Conservation (phyloP, 2,888 invertebrate genomes). For the Bombylius major region DNA sequence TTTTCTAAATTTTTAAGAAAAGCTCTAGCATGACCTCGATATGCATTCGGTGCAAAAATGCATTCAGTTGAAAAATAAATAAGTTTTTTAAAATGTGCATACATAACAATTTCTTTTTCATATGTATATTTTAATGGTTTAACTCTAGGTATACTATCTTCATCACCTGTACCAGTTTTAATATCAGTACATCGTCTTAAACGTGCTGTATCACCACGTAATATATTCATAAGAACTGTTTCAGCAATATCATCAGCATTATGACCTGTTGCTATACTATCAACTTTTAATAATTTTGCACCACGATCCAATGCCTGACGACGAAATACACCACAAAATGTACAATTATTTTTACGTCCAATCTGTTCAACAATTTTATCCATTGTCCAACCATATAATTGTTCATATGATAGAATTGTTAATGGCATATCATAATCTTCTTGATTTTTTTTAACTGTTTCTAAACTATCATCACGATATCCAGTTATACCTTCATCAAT, state of each 20-base stretch:
- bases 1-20: constrained; percentile 92
- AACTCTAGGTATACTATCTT: constrained; percentile 77
- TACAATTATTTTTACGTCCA: constrained; percentile 87
- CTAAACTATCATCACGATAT: constrained; percentile 89
- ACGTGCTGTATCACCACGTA: constrained; percentile 92
- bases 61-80: constrained; percentile 99
- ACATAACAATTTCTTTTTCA: constrained; percentile 99
- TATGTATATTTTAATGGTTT: constrained; percentile 96
- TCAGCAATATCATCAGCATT: constrained; percentile 98
- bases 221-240: constrained; percentile 94
- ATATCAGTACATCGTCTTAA: constrained; percentile 85
- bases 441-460: constrained; percentile 90
- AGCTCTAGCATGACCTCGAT: constrained; percentile 81
- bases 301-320: constrained; percentile 94
- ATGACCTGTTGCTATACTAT: constrained; percentile 92
- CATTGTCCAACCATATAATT: constrained; percentile 99
- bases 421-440: constrained; percentile 88
- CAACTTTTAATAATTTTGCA: constrained; percentile 72
- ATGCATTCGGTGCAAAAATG: constrained; percentile 96
- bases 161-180: constrained; percentile 53
- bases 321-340: constrained; percentile 90
- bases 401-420: constrained; percentile 91
- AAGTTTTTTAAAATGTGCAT: constrained; percentile 90
- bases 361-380: constrained; percentile 89
- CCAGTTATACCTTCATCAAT: constrained; percentile 98